Percentiles rank a stretch among this genome's conserved stretches.
phyloP scores from a whole-genome alignment of 2,797 vertebrate species.

The Gambusia yucatana region DNA sequence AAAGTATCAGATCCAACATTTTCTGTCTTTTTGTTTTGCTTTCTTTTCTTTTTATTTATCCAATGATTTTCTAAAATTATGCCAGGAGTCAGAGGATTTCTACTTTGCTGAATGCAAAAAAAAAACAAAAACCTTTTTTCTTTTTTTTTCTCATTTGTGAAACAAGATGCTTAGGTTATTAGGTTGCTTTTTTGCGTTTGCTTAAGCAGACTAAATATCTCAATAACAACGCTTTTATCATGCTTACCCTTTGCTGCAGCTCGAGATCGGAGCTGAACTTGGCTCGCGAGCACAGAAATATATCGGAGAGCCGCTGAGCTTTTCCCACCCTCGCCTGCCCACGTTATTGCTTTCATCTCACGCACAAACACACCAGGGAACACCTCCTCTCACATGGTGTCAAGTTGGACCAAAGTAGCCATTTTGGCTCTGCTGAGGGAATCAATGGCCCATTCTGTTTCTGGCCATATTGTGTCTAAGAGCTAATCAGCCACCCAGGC shows the following conservation, averaged over 20 bases:
- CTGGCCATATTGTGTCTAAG: constrained; percentile 58
- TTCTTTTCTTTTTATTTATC: neutral
- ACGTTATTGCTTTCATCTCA: neutral
- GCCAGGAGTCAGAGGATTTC: neutral
- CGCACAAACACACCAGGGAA: constrained; percentile 15
- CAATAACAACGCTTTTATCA: neutral
- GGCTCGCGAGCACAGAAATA: neutral
- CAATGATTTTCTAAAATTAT: neutral
- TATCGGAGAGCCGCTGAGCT: neutral
- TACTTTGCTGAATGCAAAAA: neutral
- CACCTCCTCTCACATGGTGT: constrained; percentile 43
- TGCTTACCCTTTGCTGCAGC: neutral
- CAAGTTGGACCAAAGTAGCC: constrained; percentile 46
- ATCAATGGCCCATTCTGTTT: constrained; percentile 54
- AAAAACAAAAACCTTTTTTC: too few species aligned
- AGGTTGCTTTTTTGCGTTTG: neutral
- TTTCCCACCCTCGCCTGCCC: neutral
- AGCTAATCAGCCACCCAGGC: constrained; percentile 58
- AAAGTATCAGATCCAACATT: neutral
- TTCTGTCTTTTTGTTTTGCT: neutral
- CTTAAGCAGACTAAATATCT: neutral
- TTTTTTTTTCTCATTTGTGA: too few species aligned
- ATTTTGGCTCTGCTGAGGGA: constrained; percentile 56
- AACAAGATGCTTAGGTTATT: too few species aligned
- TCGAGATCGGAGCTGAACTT: neutral